These are phyloP conservation scores for Conus ventricosus DNA, from an alignment of 1,140 invertebrate genomes.

Conservation along the genomic window DNA sequence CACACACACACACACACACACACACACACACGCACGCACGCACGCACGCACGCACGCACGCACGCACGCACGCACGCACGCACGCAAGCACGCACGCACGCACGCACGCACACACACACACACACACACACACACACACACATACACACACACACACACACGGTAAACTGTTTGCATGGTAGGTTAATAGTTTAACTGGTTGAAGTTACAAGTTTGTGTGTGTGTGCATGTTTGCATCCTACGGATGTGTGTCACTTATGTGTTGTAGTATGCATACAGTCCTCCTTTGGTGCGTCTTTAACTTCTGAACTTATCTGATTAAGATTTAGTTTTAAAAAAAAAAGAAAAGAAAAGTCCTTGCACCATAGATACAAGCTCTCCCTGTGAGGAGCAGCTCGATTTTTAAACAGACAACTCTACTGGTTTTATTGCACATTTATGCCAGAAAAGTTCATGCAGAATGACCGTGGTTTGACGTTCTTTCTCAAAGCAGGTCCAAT, in stretches of 20 bases:
- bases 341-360: not conserved
- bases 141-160: not conserved
- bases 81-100: too few relatives aligned
- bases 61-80: not conserved
- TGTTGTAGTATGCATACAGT: not conserved
- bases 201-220: not conserved
- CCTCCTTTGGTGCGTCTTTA: not conserved
- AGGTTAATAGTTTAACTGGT: not conserved
- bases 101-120: too few relatives aligned
- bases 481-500: too few relatives aligned
- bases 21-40: not conserved
- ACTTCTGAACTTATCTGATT: not conserved
- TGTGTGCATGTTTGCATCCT: not conserved
- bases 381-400: too few relatives aligned
- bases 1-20: conserved; percentile 6
- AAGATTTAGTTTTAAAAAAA: not conserved
- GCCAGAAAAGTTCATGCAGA: too few relatives aligned
- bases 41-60: not conserved
- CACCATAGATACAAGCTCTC: too few relatives aligned
- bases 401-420: too few relatives aligned
- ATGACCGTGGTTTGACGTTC: too few relatives aligned
- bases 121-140: not conserved
- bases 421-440: too few relatives aligned
- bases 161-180: not conserved
- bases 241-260: not conserved